These are phyloP conservation scores for Toxotes chatareus DNA, from an alignment of 2,113 vertebrate species.

Conservation along the genomic window DNA sequence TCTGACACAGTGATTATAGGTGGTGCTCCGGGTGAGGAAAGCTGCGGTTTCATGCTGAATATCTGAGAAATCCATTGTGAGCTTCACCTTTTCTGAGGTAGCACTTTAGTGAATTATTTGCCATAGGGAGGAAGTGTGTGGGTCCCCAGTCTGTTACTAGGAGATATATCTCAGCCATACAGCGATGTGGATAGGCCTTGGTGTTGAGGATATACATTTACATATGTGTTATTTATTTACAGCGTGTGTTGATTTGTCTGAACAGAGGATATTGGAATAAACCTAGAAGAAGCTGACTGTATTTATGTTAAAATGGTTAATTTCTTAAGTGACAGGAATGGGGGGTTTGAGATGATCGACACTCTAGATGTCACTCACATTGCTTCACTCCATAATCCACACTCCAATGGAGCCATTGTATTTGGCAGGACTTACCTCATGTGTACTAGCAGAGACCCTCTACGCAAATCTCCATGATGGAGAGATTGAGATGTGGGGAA, in stretches of 20 bases:
- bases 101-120: constrained; percentile 76
- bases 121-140: constrained; percentile 66
- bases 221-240: constrained; percentile 33
- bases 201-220: constrained; percentile 31
- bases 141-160: constrained; percentile 54
- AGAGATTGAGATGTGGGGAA: constrained; percentile 40
- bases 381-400: constrained; percentile 29
- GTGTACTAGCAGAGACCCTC: constrained; percentile 40
- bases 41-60: constrained; percentile 77
- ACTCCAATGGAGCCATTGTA: constrained; percentile 65
- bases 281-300: constrained; percentile 14
- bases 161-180: constrained; percentile 60
- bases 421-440: constrained; percentile 63
- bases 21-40: constrained; percentile 80
- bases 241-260: constrained; percentile 11
- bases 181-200: constrained; percentile 18
- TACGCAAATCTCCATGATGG: constrained; percentile 37
- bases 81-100: constrained; percentile 71
- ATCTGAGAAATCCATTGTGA: constrained; percentile 83
- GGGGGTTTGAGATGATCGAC: constrained; percentile 14
- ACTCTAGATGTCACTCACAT: constrained; percentile 14
- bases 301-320: constrained; percentile 17
- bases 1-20: constrained; percentile 82
- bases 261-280: constrained; percentile 10
- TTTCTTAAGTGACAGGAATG: constrained; percentile 4